phyloP scores from a whole-genome alignment of 2,113 vertebrate genomes.

The Polypterus bichir region DNA sequence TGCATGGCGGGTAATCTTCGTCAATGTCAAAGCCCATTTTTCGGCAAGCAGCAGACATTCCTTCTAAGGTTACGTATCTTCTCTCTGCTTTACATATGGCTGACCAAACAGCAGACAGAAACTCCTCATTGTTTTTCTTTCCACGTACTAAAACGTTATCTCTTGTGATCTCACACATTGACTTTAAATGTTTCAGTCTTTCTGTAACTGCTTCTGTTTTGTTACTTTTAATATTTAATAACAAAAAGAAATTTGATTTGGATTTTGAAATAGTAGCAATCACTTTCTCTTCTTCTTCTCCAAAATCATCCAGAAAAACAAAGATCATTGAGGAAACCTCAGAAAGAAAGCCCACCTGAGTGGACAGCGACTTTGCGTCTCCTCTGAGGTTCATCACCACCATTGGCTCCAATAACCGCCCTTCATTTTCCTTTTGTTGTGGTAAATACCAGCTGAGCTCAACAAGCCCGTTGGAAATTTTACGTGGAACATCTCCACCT shows the following conservation, averaged over 20 bases:
- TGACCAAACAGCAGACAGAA: slow-evolving; percentile 26
- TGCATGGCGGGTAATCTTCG: neutral
- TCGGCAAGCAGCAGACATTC: neutral
- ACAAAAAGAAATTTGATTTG: slow-evolving; percentile 15
- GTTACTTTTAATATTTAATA: too few relatives aligned
- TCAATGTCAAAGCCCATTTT: neutral
- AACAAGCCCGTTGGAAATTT: slow-evolving; percentile 34
- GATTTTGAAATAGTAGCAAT: slow-evolving; percentile 23
- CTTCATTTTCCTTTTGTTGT: neutral
- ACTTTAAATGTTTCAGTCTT: slow-evolving; percentile 17
- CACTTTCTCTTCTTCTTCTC: slow-evolving; percentile 24
- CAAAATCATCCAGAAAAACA: slow-evolving; percentile 25
- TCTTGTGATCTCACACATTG: neutral
- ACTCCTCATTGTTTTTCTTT: slow-evolving; percentile 20
- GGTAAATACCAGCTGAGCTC: slow-evolving; percentile 37
- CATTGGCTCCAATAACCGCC: slow-evolving; percentile 22
- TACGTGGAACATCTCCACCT: slow-evolving; percentile 13
- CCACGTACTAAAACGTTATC: slow-evolving; percentile 18
- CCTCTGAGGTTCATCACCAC: slow-evolving; percentile 33
- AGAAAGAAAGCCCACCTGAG: slow-evolving; percentile 31
- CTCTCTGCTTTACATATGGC: slow-evolving; percentile 22
- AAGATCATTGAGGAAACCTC: slow-evolving; percentile 34
- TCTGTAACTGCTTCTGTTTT: too few relatives aligned
- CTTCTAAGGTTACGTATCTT: too few relatives aligned
- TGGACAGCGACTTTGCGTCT: slow-evolving; percentile 21